Evolutionary conservation across 2,888 invertebrate species (phyloP).

Genomic region (Rotaria macrura): DNA sequence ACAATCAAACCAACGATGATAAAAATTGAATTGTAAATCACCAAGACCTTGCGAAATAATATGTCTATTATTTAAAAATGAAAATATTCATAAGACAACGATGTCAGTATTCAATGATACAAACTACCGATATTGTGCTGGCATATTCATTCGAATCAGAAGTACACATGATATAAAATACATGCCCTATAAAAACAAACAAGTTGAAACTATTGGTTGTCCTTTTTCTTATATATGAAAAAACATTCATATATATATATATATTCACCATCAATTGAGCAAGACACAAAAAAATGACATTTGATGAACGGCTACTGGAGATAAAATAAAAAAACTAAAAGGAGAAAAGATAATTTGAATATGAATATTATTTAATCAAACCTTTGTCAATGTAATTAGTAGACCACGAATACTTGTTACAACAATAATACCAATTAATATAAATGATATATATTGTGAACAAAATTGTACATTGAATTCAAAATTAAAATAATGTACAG

Average conservation of each 20-base stretch:
- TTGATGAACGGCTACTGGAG: slow-evolving; percentile 93
- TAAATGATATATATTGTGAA: slow-evolving; percentile 92
- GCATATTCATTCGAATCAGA: slow-evolving; percentile 98
- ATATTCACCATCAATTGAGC: slow-evolving; percentile 82
- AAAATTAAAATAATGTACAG: slow-evolving; percentile 87
- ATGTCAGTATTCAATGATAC: not conserved
- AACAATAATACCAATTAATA: slow-evolving; percentile 89
- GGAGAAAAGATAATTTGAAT: not conserved
- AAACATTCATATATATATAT: no score
- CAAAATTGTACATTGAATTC: slow-evolving; percentile 81
- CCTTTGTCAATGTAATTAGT: slow-evolving; percentile 88
- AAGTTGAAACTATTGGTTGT: not conserved
- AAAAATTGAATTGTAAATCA: slow-evolving; percentile 93
- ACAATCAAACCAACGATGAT: slow-evolving; percentile 98
- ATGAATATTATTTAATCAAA: slow-evolving; percentile 46
- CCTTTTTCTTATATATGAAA: not conserved
- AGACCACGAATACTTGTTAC: slow-evolving; percentile 91
- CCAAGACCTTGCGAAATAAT: slow-evolving; percentile 85
- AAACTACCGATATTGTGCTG: slow-evolving; percentile 68
- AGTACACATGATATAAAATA: slow-evolving; percentile 95
- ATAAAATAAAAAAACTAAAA: slow-evolving; percentile 94
- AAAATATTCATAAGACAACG: slow-evolving; percentile 19
- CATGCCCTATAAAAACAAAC: slow-evolving; percentile 75
- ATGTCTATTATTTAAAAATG: no score
- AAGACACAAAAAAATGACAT: slow-evolving; percentile 84